Evolutionary conservation across 2,113 vertebrate species (phyloP).

Genomic region (Peucedramus taeniatus): DNA sequence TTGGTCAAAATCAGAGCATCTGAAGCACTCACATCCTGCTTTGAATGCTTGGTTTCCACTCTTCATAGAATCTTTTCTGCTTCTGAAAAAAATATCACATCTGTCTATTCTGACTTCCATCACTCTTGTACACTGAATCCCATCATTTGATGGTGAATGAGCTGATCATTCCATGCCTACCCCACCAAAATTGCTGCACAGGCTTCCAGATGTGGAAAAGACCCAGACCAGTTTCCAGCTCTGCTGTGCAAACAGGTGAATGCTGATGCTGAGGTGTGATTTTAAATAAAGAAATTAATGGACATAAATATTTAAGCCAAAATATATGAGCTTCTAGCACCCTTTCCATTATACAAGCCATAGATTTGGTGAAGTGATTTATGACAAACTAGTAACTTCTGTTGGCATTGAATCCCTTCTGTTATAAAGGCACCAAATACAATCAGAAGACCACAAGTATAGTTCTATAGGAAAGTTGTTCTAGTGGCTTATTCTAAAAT

Average conservation of each 20-base stretch:
- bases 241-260: background rate
- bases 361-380: background rate
- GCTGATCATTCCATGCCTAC: background rate
- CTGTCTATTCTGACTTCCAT: background rate
- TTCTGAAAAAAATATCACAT: background rate
- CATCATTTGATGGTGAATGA: background rate
- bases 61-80: background rate
- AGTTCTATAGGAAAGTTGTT: background rate
- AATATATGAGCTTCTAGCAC: background rate
- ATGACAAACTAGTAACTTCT: background rate
- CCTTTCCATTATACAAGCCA: background rate
- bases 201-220: background rate
- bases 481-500: background rate
- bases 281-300: background rate
- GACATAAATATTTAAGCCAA: background rate
- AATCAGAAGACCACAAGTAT: background rate
- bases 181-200: background rate
- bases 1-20: background rate
- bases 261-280: background rate
- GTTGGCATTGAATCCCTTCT: background rate
- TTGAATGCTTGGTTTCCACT: background rate
- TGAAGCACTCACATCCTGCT: background rate
- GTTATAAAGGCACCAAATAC: background rate
- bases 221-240: background rate
- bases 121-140: background rate